Evolutionary conservation across 2,113 vertebrate genomes (phyloP), one percentile per base, ranked within the genome.

Genomic region (Urocitellus parryii): DNA sequence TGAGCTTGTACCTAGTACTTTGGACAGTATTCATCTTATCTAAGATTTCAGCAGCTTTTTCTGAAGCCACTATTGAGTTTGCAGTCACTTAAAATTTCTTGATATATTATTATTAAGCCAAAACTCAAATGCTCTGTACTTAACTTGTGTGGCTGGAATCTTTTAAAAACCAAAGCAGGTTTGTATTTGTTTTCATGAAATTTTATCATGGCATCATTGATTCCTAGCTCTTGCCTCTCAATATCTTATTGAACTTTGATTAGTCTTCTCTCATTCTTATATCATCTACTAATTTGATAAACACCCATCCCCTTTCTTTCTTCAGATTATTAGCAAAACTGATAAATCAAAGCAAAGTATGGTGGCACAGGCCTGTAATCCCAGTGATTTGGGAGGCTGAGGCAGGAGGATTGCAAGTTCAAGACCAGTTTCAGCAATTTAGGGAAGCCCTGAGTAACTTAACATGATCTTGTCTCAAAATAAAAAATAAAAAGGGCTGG

Each of bases 101-200:
- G 56, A 48, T 45, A 79, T 72, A 82, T 82, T 93, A 20, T 70
- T 95, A 83, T 72, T 90, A 96, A 95, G 45, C 14, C 25, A 90
- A 20, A 83, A 48, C 37, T 88, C 45, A 88, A 48, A 56, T 22
- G 42, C 82, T 45, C 10, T 93, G 1, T 65, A 68, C 37, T 84
- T 88, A 39, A 34, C 10, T 68, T 87, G 8, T 88, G 12, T 67
- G 80, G 16, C 56, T 96, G 27, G 1, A 94, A 34, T 84, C 45
- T 92, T 96, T 94, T 78, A 70, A 88, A 94, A 94, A 77, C 8
- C 24, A 94, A 96, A 90, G 51, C 20, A 67, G 11, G 17, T 84
- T 92, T 94, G 39, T 53, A 22, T 76, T 84, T 85, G 32, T 87
- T 74, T 93, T 65, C 70, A 1, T 96, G 80, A 51, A 87, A 53